A percentile compares a stretch with the other conserved stretches of the same genome.
phyloP scores from a whole-genome alignment of 2,113 vertebrate species.

The Cyanoderma ruficeps region DNA sequence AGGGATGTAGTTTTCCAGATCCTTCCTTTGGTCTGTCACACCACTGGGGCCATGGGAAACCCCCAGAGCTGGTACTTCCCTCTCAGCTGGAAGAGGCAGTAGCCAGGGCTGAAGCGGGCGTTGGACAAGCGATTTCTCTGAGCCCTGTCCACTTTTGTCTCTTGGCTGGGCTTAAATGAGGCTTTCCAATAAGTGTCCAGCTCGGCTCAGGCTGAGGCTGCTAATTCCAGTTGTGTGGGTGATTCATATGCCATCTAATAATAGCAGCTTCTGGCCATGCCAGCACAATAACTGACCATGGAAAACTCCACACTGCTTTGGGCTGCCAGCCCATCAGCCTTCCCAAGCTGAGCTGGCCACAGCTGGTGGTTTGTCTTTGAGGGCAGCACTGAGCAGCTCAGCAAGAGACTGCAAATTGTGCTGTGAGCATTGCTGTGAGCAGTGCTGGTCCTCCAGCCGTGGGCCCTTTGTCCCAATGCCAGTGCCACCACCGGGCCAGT shows the following conservation, averaged over 20 bases:
- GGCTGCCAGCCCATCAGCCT: neutral
- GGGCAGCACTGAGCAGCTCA: neutral
- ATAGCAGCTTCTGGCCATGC: neutral
- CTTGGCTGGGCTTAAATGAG: neutral
- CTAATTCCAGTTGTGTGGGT: neutral
- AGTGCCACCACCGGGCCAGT: accelerated
- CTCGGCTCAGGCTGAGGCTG: neutral
- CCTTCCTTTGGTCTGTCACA: neutral
- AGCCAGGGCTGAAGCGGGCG: neutral
- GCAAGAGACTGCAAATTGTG: neutral
- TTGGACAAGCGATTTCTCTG: neutral
- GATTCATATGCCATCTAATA: slow-evolving; percentile 43
- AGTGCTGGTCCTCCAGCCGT: accelerated
- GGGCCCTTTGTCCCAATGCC: neutral
- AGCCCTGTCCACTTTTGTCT: neutral
- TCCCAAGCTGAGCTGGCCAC: neutral
- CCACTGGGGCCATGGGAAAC: accelerated
- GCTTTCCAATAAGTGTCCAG: neutral
- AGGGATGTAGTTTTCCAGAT: neutral
- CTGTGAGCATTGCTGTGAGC: neutral
- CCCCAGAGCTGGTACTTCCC: neutral
- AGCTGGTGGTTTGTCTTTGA: neutral
- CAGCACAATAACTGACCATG: slow-evolving; percentile 17
- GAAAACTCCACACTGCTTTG: neutral
- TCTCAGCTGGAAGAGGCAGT: neutral